Base-by-base conservation (phyloP, 2,888 invertebrate genomes). In the Pterostichus niger region DNA sequence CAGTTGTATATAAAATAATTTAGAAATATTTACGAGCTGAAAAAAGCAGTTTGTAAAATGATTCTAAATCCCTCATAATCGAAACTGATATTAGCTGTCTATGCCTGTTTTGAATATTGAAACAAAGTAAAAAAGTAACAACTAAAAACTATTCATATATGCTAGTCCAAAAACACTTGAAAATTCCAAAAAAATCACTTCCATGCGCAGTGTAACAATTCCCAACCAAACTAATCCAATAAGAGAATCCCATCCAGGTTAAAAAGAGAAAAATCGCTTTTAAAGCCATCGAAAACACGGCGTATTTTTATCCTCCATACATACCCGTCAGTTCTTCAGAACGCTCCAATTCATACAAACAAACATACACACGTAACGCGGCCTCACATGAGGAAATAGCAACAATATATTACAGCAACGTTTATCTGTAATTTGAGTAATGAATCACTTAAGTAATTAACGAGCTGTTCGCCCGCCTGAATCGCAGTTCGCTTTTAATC, bases 371-470 rank as follows among this genome's bases (percentile, higher is more conserved):
- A 5, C 40, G 54, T 15, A 59, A 13, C 64, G 64, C 35, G 33
- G 33, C n/a, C 13, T 13, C 15, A 17, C 13, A 13, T n/a, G 17
- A 52, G 31, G 52, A 54, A 75, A 54, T 31, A 75, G 56, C 56
- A 77, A 77, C 56, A 68, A 79, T 79, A 79, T 79, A 79, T 79
- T 64, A 79, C 46, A 49, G 46, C 9, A 52, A 49, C 79, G 68
- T 79, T 79, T 79, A 79, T 79, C 79, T 79, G 68, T 79, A 64
- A 79, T 68, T 79, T 49, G 79, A 79, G 79, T 79, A 79, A 79
- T 79, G 79, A 64, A 79, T 79, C 64, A 64, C 79, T 46, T 64
- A 49, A 64, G 79, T 79, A 68, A 79, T 79, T 79, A 79, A 79
- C 79, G 79, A 68, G 68, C 68, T 64, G 52, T 79, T 64, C 79